These are phyloP conservation scores for Notocelia uddmanniana DNA, from an alignment of 2,888 invertebrate species.

Conservation along the genomic window DNA sequence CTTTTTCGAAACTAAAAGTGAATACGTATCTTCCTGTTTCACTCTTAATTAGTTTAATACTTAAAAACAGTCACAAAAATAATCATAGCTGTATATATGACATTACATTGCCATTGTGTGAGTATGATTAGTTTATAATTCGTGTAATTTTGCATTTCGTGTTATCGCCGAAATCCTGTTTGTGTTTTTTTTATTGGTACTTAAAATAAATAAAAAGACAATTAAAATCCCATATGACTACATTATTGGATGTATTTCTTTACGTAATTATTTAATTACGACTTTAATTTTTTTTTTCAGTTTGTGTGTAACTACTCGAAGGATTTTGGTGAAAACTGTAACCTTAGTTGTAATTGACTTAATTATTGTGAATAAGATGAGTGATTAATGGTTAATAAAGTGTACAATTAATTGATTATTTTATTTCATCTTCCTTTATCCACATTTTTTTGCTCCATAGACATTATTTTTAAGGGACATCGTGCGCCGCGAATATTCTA, in stretches of 20 bases:
- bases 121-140: conserved; percentile 15
- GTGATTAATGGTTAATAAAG: conserved; percentile 43
- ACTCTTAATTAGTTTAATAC: conserved; percentile 3
- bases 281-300: background rate
- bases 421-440: conserved; percentile 2
- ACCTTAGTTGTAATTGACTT: conserved; percentile 42
- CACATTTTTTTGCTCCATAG: too few relatives aligned
- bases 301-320: background rate
- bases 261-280: background rate
- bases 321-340: conserved; percentile 36
- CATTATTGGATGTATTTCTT: background rate
- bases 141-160: conserved; percentile 26
- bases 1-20: background rate
- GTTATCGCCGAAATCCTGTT: conserved; percentile 23
- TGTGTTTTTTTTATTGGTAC: background rate
- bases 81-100: conserved; percentile 22
- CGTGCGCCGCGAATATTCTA: too few relatives aligned
- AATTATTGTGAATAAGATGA: conserved; percentile 42
- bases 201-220: background rate
- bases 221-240: background rate
- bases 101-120: conserved; percentile 38
- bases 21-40: background rate
- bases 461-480: too few relatives aligned
- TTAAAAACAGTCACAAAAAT: conserved; percentile 35
- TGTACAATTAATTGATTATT: conserved; percentile 19